Evolutionary conservation across 2,113 vertebrate species (phyloP), one percentile per base, ranked within the genome.

Genomic region (Ornithorhynchus anatinus): DNA sequence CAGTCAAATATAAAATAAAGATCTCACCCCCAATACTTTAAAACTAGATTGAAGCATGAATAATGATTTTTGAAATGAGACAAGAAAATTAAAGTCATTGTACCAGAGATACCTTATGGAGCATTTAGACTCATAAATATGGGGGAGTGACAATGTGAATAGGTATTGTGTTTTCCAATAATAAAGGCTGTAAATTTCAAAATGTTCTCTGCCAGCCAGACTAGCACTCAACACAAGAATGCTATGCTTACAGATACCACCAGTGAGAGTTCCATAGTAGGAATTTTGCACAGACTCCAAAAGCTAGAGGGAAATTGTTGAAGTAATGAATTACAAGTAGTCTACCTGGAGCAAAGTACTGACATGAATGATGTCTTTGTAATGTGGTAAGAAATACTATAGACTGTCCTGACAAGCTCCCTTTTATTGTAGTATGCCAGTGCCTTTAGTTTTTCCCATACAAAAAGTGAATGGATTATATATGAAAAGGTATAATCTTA

Each of bases 1-100:
- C 10, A 44, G 54, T 76, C 54, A 65, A 38, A 38, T 19, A 36
- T 22, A 61, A 50, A 33, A 25, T 35, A 40, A 56, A 5, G 11
- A 44, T 32, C 5, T 13, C 29, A 20, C 9, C 45, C 47, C 38
- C 39, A n/a, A 61, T 51, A 38, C 10, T 52, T 47, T 33, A 47
- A n/a, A 20, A 12, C 52, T 47, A 33, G 19, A 70, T 32, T 63
- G 36, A 57, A 52, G 7, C 59, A 16, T 53, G 20, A 17, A 35
- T 42, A 59, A 40, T 22, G 16, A 51, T 25, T 48, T 58, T 71
- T 39, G 40, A 61, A 44, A 65, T 15, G 32, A 81, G 65, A 62
- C 12, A 17, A 54, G 43, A 42, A 44, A 58, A 50, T 29, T 11
- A 10, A 42, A 66, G 35, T 36, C 25, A 11, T 31, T 23, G 60